Evolutionary conservation across 2,797 vertebrate species (phyloP).

Genomic region (Cryptoprocta ferox): DNA sequence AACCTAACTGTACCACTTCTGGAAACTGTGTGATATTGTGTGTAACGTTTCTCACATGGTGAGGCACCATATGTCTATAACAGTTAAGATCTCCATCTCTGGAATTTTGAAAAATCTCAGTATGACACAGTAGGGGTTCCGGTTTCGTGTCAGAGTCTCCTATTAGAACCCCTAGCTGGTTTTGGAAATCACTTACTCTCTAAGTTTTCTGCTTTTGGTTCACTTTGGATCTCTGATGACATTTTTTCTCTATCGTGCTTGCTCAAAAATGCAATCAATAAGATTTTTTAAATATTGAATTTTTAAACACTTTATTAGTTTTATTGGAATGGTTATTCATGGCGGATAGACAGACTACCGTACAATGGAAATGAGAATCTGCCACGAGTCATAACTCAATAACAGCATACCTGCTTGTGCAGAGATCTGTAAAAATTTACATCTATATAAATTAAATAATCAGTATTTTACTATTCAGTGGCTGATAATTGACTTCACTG

Average conservation of each 20-base stretch:
- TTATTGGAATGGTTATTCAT: background rate
- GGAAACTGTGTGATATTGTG: background rate
- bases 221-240: background rate
- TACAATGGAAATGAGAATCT: background rate
- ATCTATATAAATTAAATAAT: background rate
- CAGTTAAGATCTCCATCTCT: background rate
- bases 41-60: background rate
- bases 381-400: background rate
- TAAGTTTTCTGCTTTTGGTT: background rate
- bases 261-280: background rate
- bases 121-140: background rate
- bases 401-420: background rate
- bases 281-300: slow-evolving; percentile 47
- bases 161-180: background rate
- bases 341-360: background rate
- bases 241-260: background rate
- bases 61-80: fast-evolving
- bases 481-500: background rate
- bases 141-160: background rate
- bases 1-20: background rate
- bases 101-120: background rate
- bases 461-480: background rate
- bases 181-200: background rate
- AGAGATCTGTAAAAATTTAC: background rate
- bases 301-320: slow-evolving; percentile 21